These are phyloP conservation scores for Barbus barbus DNA, from an alignment of 2,113 vertebrate genomes.

Conservation along the genomic window DNA sequence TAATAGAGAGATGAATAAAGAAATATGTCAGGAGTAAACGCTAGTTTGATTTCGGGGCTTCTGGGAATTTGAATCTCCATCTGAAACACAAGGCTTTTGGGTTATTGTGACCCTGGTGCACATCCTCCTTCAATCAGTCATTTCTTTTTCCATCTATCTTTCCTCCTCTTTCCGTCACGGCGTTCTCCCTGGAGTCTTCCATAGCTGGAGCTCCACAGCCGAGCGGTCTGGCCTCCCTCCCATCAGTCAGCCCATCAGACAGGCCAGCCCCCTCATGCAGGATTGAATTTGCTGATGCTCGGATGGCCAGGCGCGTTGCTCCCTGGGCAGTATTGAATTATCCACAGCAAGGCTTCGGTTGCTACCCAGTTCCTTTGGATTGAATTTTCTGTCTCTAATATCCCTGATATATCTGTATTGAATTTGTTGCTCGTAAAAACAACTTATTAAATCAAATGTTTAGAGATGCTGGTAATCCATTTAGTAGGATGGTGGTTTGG, in stretches of 20 bases:
- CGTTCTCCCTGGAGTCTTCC: neutral
- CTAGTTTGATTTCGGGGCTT: slow-evolving; percentile 24
- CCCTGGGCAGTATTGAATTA: slow-evolving; percentile 60
- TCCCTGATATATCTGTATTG: slow-evolving; percentile 64
- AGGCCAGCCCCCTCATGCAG: slow-evolving; percentile 45
- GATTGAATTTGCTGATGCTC: slow-evolving; percentile 64
- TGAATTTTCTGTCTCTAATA: slow-evolving; percentile 62
- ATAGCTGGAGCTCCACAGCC: slow-evolving; percentile 33
- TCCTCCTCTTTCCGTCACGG: neutral
- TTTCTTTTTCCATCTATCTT: neutral
- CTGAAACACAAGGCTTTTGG: slow-evolving; percentile 46
- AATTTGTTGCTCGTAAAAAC: slow-evolving; percentile 68
- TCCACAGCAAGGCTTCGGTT: slow-evolving; percentile 41
- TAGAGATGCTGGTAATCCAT: slow-evolving; percentile 67
- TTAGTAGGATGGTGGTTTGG: slow-evolving; percentile 51
- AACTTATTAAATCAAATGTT: slow-evolving; percentile 71
- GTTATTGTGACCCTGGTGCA: neutral
- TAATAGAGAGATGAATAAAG: slow-evolving; percentile 44
- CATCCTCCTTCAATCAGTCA: slow-evolving; percentile 17
- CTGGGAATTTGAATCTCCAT: slow-evolving; percentile 6
- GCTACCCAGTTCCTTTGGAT: slow-evolving; percentile 53
- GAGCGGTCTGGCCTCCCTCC: slow-evolving; percentile 40
- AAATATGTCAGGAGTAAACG: slow-evolving; percentile 42
- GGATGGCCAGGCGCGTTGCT: slow-evolving; percentile 30
- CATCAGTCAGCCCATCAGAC: slow-evolving; percentile 54